Base-by-base conservation (phyloP, 2,888 invertebrate genomes). In the Himalopsyche tibetana region DNA sequence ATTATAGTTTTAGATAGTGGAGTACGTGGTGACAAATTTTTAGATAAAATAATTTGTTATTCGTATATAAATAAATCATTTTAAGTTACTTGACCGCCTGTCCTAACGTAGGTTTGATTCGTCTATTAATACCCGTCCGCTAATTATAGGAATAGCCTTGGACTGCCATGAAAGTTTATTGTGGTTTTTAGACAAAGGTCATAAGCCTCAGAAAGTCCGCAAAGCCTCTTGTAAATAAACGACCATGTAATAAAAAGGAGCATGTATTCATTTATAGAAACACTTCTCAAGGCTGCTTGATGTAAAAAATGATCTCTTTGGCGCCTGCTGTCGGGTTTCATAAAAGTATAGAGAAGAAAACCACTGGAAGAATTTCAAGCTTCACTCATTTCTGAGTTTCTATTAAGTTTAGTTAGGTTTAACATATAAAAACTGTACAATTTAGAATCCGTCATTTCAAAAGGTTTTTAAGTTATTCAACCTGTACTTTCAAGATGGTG, bases 101-200 rank as follows among this genome's bases (percentile, higher is more conserved):
- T 74, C 36, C 74, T 15, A 38, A 74, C 28, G 74, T 38, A 12
- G 74, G 74, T 74, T 74, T 74, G 36, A 36, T 36, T 74, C 74
- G 38, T 36, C 38, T 28, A 69, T 69, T 36, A 74, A 74, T 74
- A 15, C 36, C 15, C 9, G 74, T 36, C 36, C 36, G 74, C 38
- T 74, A 74, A 74, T 36, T 36, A 38, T 38, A 28, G 19, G 15
- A 74, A 74, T 36, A 74, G 74, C 74, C 74, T 74, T 74, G 74
- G 74, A 15, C 74, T 74, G 74, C 74, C 74, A 38, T 15, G 6
- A 74, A 74, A 74, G 74, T 74, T 74, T 74, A 36, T 74, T 38
- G 36, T 74, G 74, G 74, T 36, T 74, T 74, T 74, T 74, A 38
- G 74, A 74, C 74, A 74, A 74, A 74, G 74, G 74, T 74, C 74